Percentiles rank a stretch among this genome's conserved stretches.
Conservation (phyloP, 2,888 invertebrate genomes). For the Oscheius sp. region DNA sequence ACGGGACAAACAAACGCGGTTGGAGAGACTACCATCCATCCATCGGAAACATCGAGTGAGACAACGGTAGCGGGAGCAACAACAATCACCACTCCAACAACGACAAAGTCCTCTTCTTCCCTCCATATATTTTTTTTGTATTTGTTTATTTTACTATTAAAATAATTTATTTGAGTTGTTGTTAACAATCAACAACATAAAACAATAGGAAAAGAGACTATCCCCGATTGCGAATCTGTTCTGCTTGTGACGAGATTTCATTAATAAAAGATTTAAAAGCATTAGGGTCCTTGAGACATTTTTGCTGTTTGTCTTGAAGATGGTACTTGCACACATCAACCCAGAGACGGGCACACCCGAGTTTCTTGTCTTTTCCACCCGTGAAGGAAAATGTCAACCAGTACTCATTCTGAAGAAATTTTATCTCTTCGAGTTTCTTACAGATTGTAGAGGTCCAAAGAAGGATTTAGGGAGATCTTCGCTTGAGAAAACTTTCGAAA, state of each 20-base stretch:
- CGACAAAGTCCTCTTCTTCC: not conserved
- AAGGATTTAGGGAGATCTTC: constrained; percentile 70
- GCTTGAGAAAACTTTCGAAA: constrained; percentile 69
- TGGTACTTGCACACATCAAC: constrained; percentile 70
- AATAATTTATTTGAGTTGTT: constrained; percentile 24
- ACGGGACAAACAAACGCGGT: too few relatives aligned
- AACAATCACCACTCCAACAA: too few relatives aligned
- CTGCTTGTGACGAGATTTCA: constrained; percentile 69
- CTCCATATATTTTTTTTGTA: not conserved
- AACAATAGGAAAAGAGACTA: not conserved
- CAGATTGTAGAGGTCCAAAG: constrained; percentile 70
- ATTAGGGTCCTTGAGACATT: constrained; percentile 70
- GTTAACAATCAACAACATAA: constrained; percentile 15
- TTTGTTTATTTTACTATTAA: not conserved
- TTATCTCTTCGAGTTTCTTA: constrained; percentile 28
- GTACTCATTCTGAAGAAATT: constrained; percentile 69
- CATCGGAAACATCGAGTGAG: too few relatives aligned
- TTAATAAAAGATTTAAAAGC: constrained; percentile 70
- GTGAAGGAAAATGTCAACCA: constrained; percentile 71
- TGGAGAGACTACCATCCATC: too few relatives aligned
- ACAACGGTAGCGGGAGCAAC: too few relatives aligned
- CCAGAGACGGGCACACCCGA: constrained; percentile 68
- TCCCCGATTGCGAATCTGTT: constrained; percentile 62
- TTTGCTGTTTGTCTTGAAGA: constrained; percentile 63
- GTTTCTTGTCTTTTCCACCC: constrained; percentile 66